These are phyloP conservation scores for Poeciliopsis paucimaculata DNA, from an alignment of 2,797 vertebrate species.

Conservation along the genomic window DNA sequence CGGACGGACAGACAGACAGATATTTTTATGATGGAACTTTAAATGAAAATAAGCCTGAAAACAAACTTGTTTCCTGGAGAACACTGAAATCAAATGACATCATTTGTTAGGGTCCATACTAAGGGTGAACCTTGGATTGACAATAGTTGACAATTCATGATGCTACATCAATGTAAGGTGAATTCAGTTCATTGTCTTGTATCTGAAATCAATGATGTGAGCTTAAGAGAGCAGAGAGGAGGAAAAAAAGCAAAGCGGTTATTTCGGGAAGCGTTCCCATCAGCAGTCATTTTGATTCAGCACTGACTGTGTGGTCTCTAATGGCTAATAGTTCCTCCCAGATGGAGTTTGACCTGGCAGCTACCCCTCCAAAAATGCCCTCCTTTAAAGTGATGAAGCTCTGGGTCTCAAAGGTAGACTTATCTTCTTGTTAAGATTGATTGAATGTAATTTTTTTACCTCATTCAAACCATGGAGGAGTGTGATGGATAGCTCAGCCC, in stretches of 20 bases:
- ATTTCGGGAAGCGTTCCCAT: slow-evolving; percentile 48
- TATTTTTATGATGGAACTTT: neutral
- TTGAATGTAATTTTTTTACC: slow-evolving; percentile 67
- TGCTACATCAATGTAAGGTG: slow-evolving; percentile 20
- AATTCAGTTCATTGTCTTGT: slow-evolving; percentile 5
- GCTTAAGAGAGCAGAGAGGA: slow-evolving; percentile 38
- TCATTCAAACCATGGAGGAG: slow-evolving; percentile 60
- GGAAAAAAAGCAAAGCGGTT: slow-evolving; percentile 4
- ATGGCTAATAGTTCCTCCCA: slow-evolving; percentile 62
- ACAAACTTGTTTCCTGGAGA: neutral
- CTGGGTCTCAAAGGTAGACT: slow-evolving; percentile 61
- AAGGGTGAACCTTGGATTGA: neutral
- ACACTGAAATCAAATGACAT: neutral
- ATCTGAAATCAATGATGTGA: slow-evolving; percentile 57
- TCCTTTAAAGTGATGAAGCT: slow-evolving; percentile 66
- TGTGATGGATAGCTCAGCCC: slow-evolving; percentile 71
- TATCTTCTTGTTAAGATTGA: slow-evolving; percentile 75
- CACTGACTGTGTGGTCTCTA: slow-evolving; percentile 51
- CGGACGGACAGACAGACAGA: no score
- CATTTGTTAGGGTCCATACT: neutral
- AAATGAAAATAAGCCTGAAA: neutral
- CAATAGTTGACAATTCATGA: slow-evolving; percentile 26
- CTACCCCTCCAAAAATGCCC: slow-evolving; percentile 30
- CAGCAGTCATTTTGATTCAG: slow-evolving; percentile 55
- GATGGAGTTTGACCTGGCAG: slow-evolving; percentile 63